Conservation (phyloP, 2,113 vertebrate genomes). For the Heliornis fulica region DNA sequence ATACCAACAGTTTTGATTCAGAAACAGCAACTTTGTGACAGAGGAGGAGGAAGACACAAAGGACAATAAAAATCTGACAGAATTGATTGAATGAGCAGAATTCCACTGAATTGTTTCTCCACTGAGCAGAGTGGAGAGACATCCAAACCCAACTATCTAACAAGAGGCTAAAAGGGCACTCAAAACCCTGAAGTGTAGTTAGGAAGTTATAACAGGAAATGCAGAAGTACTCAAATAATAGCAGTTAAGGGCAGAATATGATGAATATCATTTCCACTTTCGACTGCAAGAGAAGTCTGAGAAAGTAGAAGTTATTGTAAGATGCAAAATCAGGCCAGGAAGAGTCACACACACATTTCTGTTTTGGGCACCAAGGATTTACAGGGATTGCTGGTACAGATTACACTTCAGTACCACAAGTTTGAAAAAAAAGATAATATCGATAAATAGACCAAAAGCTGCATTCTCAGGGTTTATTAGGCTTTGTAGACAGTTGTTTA, state of each 20-base stretch:
- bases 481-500: background rate
- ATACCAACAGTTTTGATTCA: background rate
- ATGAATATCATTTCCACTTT: background rate
- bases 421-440: background rate
- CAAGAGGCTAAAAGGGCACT: constrained; percentile 6
- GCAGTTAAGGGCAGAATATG: background rate
- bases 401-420: background rate
- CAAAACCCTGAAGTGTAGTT: background rate
- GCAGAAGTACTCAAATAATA: background rate
- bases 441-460: background rate
- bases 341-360: background rate
- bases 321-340: background rate
- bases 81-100: no score
- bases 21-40: background rate
- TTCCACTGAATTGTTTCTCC: no score
- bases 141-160: background rate
- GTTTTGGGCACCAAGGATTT: background rate
- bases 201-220: constrained; percentile 19
- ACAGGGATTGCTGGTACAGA: background rate
- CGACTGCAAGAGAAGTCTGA: background rate
- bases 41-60: background rate
- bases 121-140: background rate
- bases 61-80: background rate
- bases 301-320: background rate
- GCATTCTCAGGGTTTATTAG: background rate